These are phyloP conservation scores for Brachyhypopomus occidentalis DNA, from an alignment of 2,113 vertebrate species.

Conservation along the genomic window DNA sequence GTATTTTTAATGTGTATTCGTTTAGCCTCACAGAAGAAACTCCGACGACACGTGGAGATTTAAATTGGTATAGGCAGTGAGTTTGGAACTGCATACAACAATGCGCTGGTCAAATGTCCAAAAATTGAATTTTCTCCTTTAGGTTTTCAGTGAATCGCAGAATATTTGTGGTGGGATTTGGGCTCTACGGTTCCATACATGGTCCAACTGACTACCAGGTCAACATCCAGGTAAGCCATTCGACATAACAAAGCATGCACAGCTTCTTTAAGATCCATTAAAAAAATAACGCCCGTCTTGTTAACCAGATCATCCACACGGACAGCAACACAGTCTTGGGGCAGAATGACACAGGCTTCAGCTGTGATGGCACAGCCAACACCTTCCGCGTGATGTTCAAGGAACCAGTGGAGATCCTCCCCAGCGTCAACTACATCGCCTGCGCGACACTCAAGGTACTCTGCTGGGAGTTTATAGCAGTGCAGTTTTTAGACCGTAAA, in stretches of 20 bases:
- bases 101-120: not conserved
- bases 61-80: not conserved
- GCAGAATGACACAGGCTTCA: constrained; percentile 90
- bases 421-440: constrained; percentile 87
- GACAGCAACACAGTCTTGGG: constrained; percentile 89
- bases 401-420: constrained; percentile 86
- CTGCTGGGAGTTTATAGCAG: too few species aligned
- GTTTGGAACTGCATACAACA: not conserved
- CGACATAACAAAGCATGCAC: not conserved
- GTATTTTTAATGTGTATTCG: not conserved
- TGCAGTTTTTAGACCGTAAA: not conserved
- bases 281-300: constrained; percentile 8
- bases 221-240: constrained; percentile 81
- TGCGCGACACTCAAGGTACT: constrained; percentile 87
- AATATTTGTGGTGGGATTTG: constrained; percentile 88
- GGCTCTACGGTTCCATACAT: constrained; percentile 86
- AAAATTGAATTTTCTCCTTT: constrained; percentile 41
- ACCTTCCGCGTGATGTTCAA: constrained; percentile 92
- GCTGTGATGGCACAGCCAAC: constrained; percentile 85
- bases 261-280: not conserved
- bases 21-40: not conserved
- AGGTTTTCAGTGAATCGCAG: constrained; percentile 87
- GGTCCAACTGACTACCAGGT: constrained; percentile 88
- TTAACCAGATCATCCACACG: constrained; percentile 84
- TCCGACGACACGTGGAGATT: not conserved